Evolutionary conservation across 2,797 vertebrate genomes (phyloP), one percentile per base, ranked within the genome.

Genomic region (Telmatherina bonti): DNA sequence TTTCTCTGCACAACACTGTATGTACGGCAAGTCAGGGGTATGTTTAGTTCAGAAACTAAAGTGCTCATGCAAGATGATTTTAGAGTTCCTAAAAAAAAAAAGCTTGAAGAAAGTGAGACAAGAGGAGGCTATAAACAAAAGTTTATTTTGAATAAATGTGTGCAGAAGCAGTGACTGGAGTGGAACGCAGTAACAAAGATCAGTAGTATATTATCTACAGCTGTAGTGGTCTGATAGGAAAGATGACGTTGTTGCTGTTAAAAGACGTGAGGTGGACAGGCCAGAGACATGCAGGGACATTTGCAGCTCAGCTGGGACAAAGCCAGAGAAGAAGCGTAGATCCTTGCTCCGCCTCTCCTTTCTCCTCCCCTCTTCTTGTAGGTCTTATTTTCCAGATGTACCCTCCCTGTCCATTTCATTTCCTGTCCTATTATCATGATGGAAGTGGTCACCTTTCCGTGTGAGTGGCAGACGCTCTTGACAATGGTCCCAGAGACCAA

Each of bases 201-300:
- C 85, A n/a, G 91, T 90, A 81, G 78, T 73, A 70, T 56, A 78
- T 75, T 82, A 77, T 77, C 49, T n/a, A 88, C 88, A 91, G 91
- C 88, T 83, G 85, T 85, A 89, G 84, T 83, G 80, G 77, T 88
- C 91, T 91, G 88, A 92, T 90, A 82, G 75, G 82, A 83, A 79
- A 74, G 83, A 88, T 87, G 90, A 79, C 83, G 88, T 92, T 92
- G 90, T 93, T 91, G 88, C 87, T 89, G 89, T 86, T 90, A 88
- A 87, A 76, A 91, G 84, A 86, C 84, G 84, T 85, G 79, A 85
- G 84, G 71, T 89, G 73, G 60, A 82, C 52, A 59, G 82, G 67
- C 31, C 70, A 74, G 15, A 59, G 15, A 15, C 58, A 74, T 57
- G 59, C 65, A 76, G n/a, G 67, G 63, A 66, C 77, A 70, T 73